Base-by-base conservation (phyloP, 1,140 invertebrate species). In the Stegodyphus dumicola region DNA sequence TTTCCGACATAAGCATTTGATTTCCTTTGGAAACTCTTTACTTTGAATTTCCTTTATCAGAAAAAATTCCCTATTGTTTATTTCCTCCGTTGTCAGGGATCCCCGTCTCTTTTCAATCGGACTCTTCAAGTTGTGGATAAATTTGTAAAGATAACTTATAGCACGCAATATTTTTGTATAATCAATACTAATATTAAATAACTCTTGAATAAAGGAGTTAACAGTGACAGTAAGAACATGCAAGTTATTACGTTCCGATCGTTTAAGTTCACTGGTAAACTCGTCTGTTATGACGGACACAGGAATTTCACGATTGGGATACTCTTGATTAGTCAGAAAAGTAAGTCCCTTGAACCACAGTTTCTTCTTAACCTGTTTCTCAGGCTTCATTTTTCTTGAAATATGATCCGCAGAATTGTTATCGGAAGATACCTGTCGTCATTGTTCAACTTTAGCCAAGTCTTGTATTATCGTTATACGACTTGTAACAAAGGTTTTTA, bases 391-490 rank as follows among this genome's bases (percentile, higher is more conserved):
- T 18, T 53, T 70, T 64, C 71, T 33, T 48, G 81, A 75, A 18
- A 74, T 49, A 9, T 5, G 60, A 56, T 84, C 71, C 15, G 53
- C 81, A 11, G 81, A 54, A 75, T 76, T 76, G 33, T 76, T 33
- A n/a, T 74, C 17, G 7, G 17, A 67, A 15, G 17, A 7, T 17
- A 67, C 17, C 1, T 67, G 65, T 15, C n/a, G 65, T 6, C 65
- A 6, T 17, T 17, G 17, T 17, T 17, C 0, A 18, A 17, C 17
- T 7, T 67, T 7, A 1, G 15, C 11, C 6, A 5, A 17, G 11
- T 17, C 15, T 18, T 67, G 17, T 15, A 67, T 67, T 17, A 2
- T n/a, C 7, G 65, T 2, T 18, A 67, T n/a, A 7, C n/a, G 11
- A 17, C 6, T 67, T 2, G 15, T 5, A 7, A 67, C 65, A 67